Conservation (phyloP, 2,797 vertebrate species). For the Lagothrix lagotricha region DNA sequence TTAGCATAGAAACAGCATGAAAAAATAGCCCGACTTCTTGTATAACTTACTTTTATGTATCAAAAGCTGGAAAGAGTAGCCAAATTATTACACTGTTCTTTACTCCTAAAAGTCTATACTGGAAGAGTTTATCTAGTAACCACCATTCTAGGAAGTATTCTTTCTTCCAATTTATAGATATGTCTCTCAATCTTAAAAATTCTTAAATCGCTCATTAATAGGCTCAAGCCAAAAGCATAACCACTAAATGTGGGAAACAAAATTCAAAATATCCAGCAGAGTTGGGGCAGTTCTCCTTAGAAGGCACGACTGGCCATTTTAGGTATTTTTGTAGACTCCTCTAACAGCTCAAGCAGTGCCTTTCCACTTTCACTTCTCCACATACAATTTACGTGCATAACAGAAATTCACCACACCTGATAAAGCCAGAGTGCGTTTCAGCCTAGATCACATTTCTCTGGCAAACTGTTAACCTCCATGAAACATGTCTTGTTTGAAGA, state of each 20-base stretch:
- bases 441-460: neutral
- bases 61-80: neutral
- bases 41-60: neutral
- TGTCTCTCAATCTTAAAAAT: neutral
- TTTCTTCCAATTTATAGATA: neutral
- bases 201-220: neutral
- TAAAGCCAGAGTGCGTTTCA: neutral
- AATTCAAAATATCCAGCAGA: neutral
- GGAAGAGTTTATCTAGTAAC: neutral
- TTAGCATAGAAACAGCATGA: neutral
- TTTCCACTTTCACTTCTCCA: neutral
- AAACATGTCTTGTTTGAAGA: conserved; percentile 23
- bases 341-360: accelerated
- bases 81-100: neutral
- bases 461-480: neutral
- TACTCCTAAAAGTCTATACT: neutral
- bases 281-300: neutral
- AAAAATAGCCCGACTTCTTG: neutral
- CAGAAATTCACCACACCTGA: neutral
- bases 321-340: neutral
- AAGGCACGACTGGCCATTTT: neutral
- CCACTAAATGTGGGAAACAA: neutral
- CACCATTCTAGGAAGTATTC: no score
- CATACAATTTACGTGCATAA: accelerated
- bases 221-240: neutral